phyloP scores from a whole-genome alignment of 1,140 invertebrate genomes.

The Drosophila gunungcola region DNA sequence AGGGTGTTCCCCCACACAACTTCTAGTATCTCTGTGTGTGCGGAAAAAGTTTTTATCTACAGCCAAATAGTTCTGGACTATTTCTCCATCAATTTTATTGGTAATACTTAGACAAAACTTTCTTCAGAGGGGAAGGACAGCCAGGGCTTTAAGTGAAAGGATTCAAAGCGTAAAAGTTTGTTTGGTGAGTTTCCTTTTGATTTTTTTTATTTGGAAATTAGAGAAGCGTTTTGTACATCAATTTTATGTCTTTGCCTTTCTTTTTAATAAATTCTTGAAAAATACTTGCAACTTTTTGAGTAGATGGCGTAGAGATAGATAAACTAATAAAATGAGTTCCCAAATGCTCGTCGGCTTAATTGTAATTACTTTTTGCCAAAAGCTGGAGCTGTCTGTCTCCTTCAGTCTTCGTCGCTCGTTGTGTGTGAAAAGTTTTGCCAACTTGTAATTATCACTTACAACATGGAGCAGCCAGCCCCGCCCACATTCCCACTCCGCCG shows the following conservation, averaged over 20 bases:
- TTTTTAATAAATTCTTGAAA: slow-evolving; percentile 63
- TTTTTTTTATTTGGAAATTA: slow-evolving; percentile 29
- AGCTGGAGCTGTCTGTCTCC: slow-evolving; percentile 49
- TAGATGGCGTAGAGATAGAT: slow-evolving; percentile 18
- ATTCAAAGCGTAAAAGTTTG: slow-evolving; percentile 73
- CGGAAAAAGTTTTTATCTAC: slow-evolving; percentile 72
- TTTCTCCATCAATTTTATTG: slow-evolving; percentile 83
- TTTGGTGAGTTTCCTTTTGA: slow-evolving; percentile 11
- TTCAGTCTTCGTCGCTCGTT: slow-evolving; percentile 38
- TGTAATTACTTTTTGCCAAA: slow-evolving; percentile 67
- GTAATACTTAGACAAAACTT: slow-evolving; percentile 82
- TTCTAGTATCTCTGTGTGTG: slow-evolving; percentile 29
- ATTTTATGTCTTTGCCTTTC: slow-evolving; percentile 40
- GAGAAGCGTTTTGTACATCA: slow-evolving; percentile 55
- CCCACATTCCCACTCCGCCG: not conserved
- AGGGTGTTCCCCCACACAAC: slow-evolving; percentile 1
- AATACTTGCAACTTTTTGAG: slow-evolving; percentile 38
- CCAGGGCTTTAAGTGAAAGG: slow-evolving; percentile 72
- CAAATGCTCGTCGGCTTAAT: slow-evolving; percentile 71
- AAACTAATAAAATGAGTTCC: slow-evolving; percentile 72
- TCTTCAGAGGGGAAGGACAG: slow-evolving; percentile 32
- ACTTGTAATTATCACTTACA: slow-evolving; percentile 81
- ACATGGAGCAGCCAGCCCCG: slow-evolving; percentile 36
- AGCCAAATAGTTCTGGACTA: slow-evolving; percentile 80
- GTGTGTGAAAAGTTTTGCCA: slow-evolving; percentile 73